Conservation (phyloP, 2,797 vertebrate genomes). For the Petrocephalus schoutedeni region DNA sequence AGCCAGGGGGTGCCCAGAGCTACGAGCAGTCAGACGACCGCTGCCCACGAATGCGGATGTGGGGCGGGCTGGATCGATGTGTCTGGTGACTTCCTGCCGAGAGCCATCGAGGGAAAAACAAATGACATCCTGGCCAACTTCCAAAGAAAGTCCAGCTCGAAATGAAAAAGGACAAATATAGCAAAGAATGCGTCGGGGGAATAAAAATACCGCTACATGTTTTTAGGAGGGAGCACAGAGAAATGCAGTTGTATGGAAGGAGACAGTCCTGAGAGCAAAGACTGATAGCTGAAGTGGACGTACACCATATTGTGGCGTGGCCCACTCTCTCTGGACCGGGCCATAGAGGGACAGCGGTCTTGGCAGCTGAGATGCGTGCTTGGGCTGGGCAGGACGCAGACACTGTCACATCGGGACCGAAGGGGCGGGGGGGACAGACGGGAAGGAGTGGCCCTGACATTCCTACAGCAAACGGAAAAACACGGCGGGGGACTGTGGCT, state of each 20-base stretch:
- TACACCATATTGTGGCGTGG: neutral
- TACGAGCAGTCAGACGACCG: neutral
- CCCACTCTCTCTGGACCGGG: neutral
- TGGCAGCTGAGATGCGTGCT: neutral
- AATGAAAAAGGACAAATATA: neutral
- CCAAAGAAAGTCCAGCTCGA: neutral
- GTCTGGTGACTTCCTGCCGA: neutral
- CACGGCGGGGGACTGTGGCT: neutral
- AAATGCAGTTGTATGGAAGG: neutral
- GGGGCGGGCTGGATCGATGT: neutral
- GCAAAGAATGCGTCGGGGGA: neutral
- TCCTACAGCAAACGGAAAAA: slow-evolving; percentile 6
- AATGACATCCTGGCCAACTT: slow-evolving; percentile 33
- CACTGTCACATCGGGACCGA: neutral
- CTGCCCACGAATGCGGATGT: neutral
- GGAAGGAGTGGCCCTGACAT: slow-evolving; percentile 13
- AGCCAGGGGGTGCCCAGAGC: neutral
- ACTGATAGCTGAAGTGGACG: neutral
- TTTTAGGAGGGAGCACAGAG: neutral
- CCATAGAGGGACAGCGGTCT: neutral
- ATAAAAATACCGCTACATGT: neutral
- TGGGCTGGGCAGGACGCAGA: neutral
- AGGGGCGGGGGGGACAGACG: neutral
- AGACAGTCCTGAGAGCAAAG: neutral
- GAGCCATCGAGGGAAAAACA: neutral